Conservation (phyloP, 2,113 vertebrate genomes). For the Symphodus melops region DNA sequence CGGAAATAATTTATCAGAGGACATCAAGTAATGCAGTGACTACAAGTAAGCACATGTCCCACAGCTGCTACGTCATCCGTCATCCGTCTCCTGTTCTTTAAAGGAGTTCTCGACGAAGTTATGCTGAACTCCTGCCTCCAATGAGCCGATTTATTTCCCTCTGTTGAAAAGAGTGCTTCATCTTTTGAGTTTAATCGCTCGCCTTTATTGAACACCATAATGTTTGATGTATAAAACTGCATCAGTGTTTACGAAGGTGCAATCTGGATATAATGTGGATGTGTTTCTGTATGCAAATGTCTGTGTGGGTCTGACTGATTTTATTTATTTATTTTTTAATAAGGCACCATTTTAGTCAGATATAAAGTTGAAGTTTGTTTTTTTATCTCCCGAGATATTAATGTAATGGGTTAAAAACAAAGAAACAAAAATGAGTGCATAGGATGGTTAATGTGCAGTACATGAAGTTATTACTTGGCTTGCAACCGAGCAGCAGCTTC, state of each 20-base stretch:
- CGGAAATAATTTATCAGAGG: conserved; percentile 44
- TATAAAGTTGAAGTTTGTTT: neutral
- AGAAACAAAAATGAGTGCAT: neutral
- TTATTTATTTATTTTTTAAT: neutral
- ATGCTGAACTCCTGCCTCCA: neutral
- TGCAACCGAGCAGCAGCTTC: conserved; percentile 14
- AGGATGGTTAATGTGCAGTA: neutral
- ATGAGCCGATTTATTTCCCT: conserved; percentile 29
- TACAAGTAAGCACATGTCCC: conserved; percentile 18
- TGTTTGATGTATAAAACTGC: neutral
- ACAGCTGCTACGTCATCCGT: conserved; percentile 21
- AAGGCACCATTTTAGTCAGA: neutral
- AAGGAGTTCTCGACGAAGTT: conserved; percentile 9
- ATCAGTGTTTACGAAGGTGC: neutral
- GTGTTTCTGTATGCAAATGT: neutral
- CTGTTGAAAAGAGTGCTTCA: conserved; percentile 28
- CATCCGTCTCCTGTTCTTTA: conserved; percentile 1
- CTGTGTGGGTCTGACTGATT: neutral
- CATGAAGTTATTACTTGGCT: neutral
- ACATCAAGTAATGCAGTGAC: conserved; percentile 1
- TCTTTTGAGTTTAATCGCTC: conserved; percentile 6
- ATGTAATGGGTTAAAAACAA: neutral
- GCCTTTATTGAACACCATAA: neutral
- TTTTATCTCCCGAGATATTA: neutral
- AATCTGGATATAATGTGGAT: neutral